Base-by-base conservation (phyloP, 2,888 invertebrate genomes). In the Gasteruption jaculator region DNA sequence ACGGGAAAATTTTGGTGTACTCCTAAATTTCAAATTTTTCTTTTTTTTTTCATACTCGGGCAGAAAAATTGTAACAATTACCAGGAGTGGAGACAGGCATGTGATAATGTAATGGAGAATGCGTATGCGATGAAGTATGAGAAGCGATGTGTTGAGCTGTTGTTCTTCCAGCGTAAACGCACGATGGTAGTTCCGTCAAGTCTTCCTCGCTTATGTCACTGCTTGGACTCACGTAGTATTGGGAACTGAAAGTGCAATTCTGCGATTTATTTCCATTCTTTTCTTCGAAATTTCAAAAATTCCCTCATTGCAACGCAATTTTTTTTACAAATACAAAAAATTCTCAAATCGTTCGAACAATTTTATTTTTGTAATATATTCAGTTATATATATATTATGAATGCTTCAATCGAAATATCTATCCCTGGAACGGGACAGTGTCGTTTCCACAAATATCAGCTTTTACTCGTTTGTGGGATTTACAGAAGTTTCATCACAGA, bases 181-280 rank as follows among this genome's bases (percentile, higher is more conserved):
- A 90, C 26, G 88, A 87, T 1, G 88, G 88, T 52, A 90, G 74
- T 56, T 90, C 89, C 4, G 80, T 73, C 10, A 85, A 78, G 59
- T 80, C 71, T 62, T 83, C 80, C 72, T 79, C 79, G 41, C 75
- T 77, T 30, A 77, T 68, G 49, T 79, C 78, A 30, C 56, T 61
- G 41, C 56, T 63, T 3, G 63, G 62, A 1, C 65, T 66, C 22
- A 68, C 59, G 43, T 68, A 70, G 42, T 68, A 70, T 39, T 67
- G 66, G 24, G 58, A 56, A 48, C 68, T 67, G 46, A 4, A 50
- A 54, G 38, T n/a, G n/a, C n/a, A n/a, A n/a, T n/a, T n/a, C 26
- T 37, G 21, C 18, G 24, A 27, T 16, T 14, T 8, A 19, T 2
- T 6, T 5, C 11, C 19, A 10, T 19, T n/a, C 5, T 20, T 21